A percentile compares a stretch with the other conserved stretches of the same genome.
These are phyloP conservation scores for Conops quadrifasciatus DNA, from an alignment of 2,888 invertebrate species.

Conservation along the genomic window DNA sequence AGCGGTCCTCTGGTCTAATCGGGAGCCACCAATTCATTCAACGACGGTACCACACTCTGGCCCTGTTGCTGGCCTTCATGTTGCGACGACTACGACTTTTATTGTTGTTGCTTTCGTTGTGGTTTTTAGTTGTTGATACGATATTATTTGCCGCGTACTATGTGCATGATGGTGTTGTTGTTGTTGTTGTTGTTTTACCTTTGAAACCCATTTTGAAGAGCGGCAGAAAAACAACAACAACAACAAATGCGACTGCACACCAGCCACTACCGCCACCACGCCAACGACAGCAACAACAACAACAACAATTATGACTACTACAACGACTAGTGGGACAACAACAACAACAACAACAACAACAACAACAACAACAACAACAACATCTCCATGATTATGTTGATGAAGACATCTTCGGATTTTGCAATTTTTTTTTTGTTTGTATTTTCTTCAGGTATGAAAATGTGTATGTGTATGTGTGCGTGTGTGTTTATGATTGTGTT, in stretches of 20 bases:
- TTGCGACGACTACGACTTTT: slow-evolving; percentile 18
- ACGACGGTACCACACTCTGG: slow-evolving; percentile 10
- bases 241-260: slow-evolving; percentile 53
- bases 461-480: slow-evolving; percentile 12
- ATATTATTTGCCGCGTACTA: background rate
- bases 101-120: background rate
- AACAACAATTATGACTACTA: slow-evolving; percentile 52
- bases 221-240: slow-evolving; percentile 45
- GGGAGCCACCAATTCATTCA: slow-evolving; percentile 32
- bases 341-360: slow-evolving; percentile 37
- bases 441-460: slow-evolving; percentile 23
- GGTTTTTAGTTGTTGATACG: background rate
- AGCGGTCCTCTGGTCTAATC: slow-evolving; percentile 29
- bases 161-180: slow-evolving; percentile 23
- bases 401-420: slow-evolving; percentile 56
- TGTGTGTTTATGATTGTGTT: background rate
- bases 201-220: slow-evolving; percentile 59
- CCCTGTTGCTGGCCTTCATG: background rate
- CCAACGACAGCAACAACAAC: too few relatives aligned
- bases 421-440: slow-evolving; percentile 40
- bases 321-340: slow-evolving; percentile 29
- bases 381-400: slow-evolving; percentile 43
- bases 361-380: slow-evolving; percentile 28
- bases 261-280: background rate
- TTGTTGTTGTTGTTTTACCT: slow-evolving; percentile 42